Evolutionary conservation across 2,113 vertebrate species (phyloP), one percentile per base, ranked within the genome.

Genomic region (Ptilorrhoa leucosticta): DNA sequence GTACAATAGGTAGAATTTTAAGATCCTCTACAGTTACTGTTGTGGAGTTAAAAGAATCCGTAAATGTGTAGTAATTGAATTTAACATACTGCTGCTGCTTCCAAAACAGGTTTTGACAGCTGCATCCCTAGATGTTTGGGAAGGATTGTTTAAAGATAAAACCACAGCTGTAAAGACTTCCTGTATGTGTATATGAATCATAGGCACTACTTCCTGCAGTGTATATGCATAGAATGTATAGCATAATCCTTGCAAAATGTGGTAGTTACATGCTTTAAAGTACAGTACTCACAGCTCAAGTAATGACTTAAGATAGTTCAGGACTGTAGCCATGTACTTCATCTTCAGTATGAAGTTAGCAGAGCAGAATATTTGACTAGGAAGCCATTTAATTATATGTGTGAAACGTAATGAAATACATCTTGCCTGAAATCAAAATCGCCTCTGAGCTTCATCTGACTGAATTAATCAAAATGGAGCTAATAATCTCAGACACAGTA

Each of bases 391-490:
- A 90, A 96, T 95, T 92, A 31, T 69, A 28, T 73, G 37, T 95
- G 86, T 93, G 90, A 84, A 65, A 87, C 56, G 90, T 92, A 92
- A 92, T 96, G 86, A 94, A 93, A 92, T 86, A 65, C 35, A 75
- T 96, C 68, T 83, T 94, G 65, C 57, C 48, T 71, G 86, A 79
- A 95, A 96, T 83, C 93, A 95, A 11, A 93, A 92, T 93, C 23
- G 13, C 88, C 90, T 83, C 85, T 82, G 85, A 86, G 83, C 80
- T 92, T 90, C 12, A 7, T 78, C 85, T 92, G 83, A 83, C 88
- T 77, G 90, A 90, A 83, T 96, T 96, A 96, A 96, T 94, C 77
- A 96, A 87, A 96, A 89, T 37, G 65, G 61, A 94, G 60, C 64
- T 90, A 94, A 95, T 96, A 96, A 90, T 89, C 65, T 94, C 50